Conservation (phyloP, 2,113 vertebrate genomes). For the Notothenia coriiceps region DNA sequence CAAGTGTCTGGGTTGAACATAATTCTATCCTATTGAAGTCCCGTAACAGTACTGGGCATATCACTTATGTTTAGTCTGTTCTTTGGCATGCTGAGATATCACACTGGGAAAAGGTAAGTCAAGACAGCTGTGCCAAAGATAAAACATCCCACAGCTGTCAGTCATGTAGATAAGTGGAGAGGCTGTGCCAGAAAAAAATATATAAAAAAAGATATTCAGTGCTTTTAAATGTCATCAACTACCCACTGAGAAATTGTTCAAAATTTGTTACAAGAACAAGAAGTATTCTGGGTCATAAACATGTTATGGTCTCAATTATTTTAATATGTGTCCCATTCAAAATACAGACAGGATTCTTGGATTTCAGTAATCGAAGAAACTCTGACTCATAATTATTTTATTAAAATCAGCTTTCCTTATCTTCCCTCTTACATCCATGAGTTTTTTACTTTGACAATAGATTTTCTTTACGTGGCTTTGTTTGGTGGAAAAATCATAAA, state of each 20-base stretch:
- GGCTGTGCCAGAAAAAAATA: constrained; percentile 40
- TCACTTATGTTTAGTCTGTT: constrained; percentile 73
- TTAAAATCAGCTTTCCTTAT: constrained; percentile 16
- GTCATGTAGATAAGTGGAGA: constrained; percentile 46
- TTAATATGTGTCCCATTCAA: constrained; percentile 11
- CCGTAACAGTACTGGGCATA: constrained; percentile 18
- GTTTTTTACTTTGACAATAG: constrained; percentile 13
- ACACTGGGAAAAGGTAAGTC: constrained; percentile 62
- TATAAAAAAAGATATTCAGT: constrained; percentile 8
- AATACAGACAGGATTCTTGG: background rate
- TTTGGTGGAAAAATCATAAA: constrained; percentile 7
- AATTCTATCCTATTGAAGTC: constrained; percentile 34
- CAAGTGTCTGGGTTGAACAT: constrained; percentile 42
- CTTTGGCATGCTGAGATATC: constrained; percentile 62
- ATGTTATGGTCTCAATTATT: constrained; percentile 8
- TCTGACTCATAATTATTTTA: background rate
- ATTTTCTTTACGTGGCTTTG: constrained; percentile 20
- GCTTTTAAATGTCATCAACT: constrained; percentile 43
- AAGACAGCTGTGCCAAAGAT: constrained; percentile 63
- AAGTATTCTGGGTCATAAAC: constrained; percentile 11
- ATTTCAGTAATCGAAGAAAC: constrained; percentile 17
- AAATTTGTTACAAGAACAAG: constrained; percentile 20
- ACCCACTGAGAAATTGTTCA: constrained; percentile 20
- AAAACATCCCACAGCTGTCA: constrained; percentile 65
- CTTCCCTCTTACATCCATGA: constrained; percentile 6